Base-by-base conservation (phyloP, 2,888 invertebrate species). In the Dolomedes plantarius region DNA sequence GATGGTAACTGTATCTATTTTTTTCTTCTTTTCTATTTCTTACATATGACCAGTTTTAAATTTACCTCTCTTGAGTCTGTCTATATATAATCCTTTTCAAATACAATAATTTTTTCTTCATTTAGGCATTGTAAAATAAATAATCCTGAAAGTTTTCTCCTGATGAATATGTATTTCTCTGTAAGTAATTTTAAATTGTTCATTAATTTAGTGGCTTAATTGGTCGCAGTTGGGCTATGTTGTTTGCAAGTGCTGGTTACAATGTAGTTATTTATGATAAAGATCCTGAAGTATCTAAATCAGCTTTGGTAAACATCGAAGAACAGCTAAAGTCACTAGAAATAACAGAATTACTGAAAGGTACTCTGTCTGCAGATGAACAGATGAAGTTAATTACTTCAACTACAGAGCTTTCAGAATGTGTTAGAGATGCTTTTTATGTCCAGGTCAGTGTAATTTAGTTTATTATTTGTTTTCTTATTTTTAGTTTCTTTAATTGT, bases 181-280 rank as follows among this genome's bases (percentile, higher is more conserved):
- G n/a, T n/a, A n/a, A n/a, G n/a, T n/a, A n/a, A n/a, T n/a, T n/a
- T n/a, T n/a, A n/a, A n/a, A n/a, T n/a, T n/a, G n/a, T n/a, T n/a
- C n/a, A n/a, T n/a, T n/a, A n/a, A 73, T 73, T 1, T 91, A 98
- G 98, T 91, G 99, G 99, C 1, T 93, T 98, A 75, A 98, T 99
- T 90, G 99, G 98, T 1, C 94, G 96, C 79, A 98, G 98, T 90
- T 99, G 98, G 97, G 96, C 98, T 0, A 98, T 98, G 97, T 93
- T 98, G 41, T 99, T 98, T 91, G 97, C 97, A 0, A 94, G 96
- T 9, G 96, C 95, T 5, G 98, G 98, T 11, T 98, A 98, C 91
- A 93, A 95, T 90, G 98, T 98, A 32, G 93, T 93, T 16, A 93
- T 99, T 71, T 98, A 94, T 91, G 99, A 99, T 90, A 95, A 96